phyloP scores from a whole-genome alignment of 2,888 invertebrate species.

The Serripes groenlandicus region DNA sequence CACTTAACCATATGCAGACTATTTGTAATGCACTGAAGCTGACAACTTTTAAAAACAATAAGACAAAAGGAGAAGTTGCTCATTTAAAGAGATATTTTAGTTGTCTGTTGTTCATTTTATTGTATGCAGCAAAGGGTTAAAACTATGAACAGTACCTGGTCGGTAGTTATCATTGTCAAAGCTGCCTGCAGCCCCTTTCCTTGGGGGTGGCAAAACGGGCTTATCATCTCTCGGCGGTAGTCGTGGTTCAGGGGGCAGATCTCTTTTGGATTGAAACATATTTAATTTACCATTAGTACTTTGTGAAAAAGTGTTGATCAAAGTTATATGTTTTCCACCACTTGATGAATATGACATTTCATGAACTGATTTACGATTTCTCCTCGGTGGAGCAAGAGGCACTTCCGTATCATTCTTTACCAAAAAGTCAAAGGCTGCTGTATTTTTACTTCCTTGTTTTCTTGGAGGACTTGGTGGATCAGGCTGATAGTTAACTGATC shows the following conservation, averaged over 20 bases:
- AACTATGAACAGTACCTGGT: constrained; percentile 16
- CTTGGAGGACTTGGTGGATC: not conserved
- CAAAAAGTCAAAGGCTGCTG: not conserved
- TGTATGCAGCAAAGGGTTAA: too few relatives aligned
- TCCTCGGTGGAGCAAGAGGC: constrained; percentile 56
- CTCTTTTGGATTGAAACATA: constrained; percentile 2
- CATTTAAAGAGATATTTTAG: too few relatives aligned
- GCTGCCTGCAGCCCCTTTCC: not conserved
- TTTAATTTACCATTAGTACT: not conserved
- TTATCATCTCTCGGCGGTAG: constrained; percentile 10
- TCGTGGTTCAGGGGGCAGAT: not conserved
- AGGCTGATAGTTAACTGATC: not conserved
- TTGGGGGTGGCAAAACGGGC: constrained; percentile 30
- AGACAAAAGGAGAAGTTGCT: not conserved
- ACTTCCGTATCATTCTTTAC: not conserved
- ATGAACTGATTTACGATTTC: constrained; percentile 42
- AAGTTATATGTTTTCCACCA: not conserved
- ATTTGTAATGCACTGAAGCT: not conserved
- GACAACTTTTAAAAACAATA: not conserved
- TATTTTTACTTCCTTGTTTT: constrained; percentile 1
- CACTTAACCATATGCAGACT: too few relatives aligned
- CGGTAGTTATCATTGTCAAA: not conserved
- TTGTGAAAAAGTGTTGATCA: constrained; percentile 4
- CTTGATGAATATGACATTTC: not conserved
- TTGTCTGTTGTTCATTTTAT: too few relatives aligned